Percentiles rank a stretch among this genome's conserved stretches.
phyloP scores from a whole-genome alignment of 2,888 invertebrate genomes.

The Phyto melanocephala region DNA sequence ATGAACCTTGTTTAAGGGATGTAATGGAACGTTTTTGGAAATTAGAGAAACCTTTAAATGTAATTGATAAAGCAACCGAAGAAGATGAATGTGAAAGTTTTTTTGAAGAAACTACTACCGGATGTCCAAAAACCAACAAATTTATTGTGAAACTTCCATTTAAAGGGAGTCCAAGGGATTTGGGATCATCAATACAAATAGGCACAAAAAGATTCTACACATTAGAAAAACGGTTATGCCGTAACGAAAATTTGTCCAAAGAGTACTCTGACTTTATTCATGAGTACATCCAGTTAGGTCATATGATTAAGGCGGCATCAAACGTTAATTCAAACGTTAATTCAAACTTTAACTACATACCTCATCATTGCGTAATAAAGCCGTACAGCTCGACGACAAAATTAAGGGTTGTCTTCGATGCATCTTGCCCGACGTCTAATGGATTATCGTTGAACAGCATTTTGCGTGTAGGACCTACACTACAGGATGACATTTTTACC shows the following conservation, averaged over 20 bases:
- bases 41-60: constrained; percentile 10
- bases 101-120: constrained; percentile 14
- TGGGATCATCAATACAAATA: constrained; percentile 38
- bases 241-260: background rate
- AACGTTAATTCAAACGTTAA: no score
- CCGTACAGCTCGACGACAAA: constrained; percentile 48
- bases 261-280: constrained; percentile 36
- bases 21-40: constrained; percentile 35
- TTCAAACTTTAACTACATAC: constrained; percentile 31
- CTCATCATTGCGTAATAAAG: constrained; percentile 53
- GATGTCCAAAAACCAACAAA: constrained; percentile 5
- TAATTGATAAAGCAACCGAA: background rate
- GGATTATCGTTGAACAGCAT: constrained; percentile 35
- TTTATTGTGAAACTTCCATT: constrained; percentile 41
- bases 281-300: constrained; percentile 26
- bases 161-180: constrained; percentile 4
- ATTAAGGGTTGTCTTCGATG: constrained; percentile 41
- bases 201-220: constrained; percentile 15
- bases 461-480: background rate
- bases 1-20: background rate
- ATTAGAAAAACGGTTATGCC: constrained; percentile 8
- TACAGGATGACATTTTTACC: background rate
- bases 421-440: constrained; percentile 22
- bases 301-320: constrained; percentile 2
- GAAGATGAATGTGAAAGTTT: constrained; percentile 35